Percentiles rank a stretch among this genome's conserved stretches.
phyloP scores from a whole-genome alignment of 2,797 vertebrate genomes.

The Pteropus rufus region DNA sequence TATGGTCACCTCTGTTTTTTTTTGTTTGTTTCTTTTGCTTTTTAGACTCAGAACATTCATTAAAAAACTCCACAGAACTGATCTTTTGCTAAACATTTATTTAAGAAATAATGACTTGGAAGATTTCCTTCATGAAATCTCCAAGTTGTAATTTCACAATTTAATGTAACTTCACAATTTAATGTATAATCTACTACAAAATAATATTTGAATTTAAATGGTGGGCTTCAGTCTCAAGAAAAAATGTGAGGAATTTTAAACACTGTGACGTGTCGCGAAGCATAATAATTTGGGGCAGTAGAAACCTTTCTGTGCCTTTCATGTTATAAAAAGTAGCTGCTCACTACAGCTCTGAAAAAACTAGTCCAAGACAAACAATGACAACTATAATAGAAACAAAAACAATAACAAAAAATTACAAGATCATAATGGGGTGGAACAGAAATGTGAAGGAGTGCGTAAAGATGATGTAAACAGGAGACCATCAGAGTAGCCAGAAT shows the following conservation, averaged over 20 bases:
- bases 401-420: not conserved
- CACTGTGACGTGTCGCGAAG: accelerated
- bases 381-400: not conserved
- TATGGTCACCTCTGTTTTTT: not conserved
- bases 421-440: not conserved
- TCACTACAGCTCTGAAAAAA: not conserved
- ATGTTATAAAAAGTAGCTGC: not conserved
- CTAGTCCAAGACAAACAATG: not conserved
- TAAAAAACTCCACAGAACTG: not conserved
- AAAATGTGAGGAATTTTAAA: not conserved
- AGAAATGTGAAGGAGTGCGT: not conserved
- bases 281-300: not conserved
- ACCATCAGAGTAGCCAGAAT: not conserved
- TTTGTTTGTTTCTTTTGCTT: not conserved
- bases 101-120: not conserved
- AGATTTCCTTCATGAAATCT: not conserved
- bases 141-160: not conserved
- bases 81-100: not conserved
- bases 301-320: not conserved
- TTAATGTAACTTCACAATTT: not conserved
- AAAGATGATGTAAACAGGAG: not conserved
- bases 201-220: not conserved
- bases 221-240: not conserved
- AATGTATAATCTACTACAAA: not conserved
- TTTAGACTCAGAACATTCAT: not conserved